Percentiles rank a stretch among this genome's conserved stretches.
Conservation (phyloP, 2,113 vertebrate species). For the Cervus canadensis region DNA sequence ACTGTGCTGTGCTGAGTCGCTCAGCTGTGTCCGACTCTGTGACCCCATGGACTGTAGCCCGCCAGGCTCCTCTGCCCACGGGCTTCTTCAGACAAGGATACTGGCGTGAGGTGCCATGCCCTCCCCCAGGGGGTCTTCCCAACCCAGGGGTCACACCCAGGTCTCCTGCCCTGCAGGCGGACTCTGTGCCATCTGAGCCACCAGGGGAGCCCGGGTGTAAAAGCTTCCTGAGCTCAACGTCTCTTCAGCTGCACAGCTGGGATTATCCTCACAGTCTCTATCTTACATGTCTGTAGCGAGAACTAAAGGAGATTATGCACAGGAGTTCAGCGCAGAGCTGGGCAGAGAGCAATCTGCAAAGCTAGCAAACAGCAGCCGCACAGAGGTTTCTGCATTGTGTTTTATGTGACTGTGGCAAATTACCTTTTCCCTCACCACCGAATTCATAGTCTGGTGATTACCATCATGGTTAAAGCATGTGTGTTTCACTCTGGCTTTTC, state of each 20-base stretch:
- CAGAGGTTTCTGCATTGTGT: not conserved
- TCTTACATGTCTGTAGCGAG: too few species aligned
- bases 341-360: not conserved
- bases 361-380: too few species aligned
- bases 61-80: not conserved
- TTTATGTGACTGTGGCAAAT: not conserved
- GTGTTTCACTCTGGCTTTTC: too few species aligned
- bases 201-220: not conserved
- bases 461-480: not conserved
- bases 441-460: not conserved
- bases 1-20: not conserved
- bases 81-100: not conserved
- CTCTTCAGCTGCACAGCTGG: not conserved
- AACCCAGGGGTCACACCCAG: not conserved
- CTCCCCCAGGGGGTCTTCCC: not conserved
- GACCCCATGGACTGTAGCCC: accelerated
- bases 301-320: not conserved
- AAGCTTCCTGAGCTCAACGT: not conserved
- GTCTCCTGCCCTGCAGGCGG: not conserved
- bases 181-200: not conserved
- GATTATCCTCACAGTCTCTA: accelerated
- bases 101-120: not conserved
- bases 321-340: not conserved
- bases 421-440: not conserved
- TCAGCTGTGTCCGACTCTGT: not conserved